Evolutionary conservation across 2,113 vertebrate species (phyloP).

Genomic region (Gavia stellata): DNA sequence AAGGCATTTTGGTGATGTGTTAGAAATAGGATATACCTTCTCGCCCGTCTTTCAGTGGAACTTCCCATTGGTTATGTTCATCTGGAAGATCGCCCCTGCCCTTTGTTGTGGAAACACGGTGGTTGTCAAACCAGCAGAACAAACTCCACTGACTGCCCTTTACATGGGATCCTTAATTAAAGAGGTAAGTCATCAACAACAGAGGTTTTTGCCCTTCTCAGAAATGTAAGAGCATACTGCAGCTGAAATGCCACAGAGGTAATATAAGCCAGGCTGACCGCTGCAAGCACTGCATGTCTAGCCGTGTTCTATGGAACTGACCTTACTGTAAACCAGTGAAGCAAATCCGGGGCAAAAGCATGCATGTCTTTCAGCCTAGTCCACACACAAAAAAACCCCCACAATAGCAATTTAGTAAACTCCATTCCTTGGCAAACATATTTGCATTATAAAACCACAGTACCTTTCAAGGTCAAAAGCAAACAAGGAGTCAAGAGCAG

Average conservation of each 20-base stretch:
- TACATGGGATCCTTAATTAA: slow-evolving; percentile 85
- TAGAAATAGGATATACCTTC: slow-evolving; percentile 6
- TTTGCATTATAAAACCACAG: neutral
- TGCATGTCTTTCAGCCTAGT: neutral
- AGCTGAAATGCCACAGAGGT: neutral
- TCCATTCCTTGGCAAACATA: neutral
- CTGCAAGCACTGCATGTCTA: neutral
- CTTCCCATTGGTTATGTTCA: slow-evolving; percentile 85
- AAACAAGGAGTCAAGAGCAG: neutral
- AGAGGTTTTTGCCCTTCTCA: neutral
- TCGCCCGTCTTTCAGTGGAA: slow-evolving; percentile 79
- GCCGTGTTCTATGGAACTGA: neutral
- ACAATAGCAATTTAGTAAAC: neutral
- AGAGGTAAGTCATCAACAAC: slow-evolving; percentile 76
- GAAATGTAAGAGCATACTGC: neutral
- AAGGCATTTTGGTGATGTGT: neutral
- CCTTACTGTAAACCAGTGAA: neutral
- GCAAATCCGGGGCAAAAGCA: neutral
- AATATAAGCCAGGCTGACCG: neutral
- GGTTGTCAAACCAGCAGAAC: slow-evolving; percentile 85
- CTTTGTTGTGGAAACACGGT: slow-evolving; percentile 87
- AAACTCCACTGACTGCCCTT: slow-evolving; percentile 85
- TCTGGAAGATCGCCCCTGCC: slow-evolving; percentile 86
- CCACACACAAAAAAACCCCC: neutral
- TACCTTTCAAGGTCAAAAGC: neutral